phyloP scores from a whole-genome alignment of 1,140 invertebrate species.

The Stratiolaelaps scimitus region DNA sequence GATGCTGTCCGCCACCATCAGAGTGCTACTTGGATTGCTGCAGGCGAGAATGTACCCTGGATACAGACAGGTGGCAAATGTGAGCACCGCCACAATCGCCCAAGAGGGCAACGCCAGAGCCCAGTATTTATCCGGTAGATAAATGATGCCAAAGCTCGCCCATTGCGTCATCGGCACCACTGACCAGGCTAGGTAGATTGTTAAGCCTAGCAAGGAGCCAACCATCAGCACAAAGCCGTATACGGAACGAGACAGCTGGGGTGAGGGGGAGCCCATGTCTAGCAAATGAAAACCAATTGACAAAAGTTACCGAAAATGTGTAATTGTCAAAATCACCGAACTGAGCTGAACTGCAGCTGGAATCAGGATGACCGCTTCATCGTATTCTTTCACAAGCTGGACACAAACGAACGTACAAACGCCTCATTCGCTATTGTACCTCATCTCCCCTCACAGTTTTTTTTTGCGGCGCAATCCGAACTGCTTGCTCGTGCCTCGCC shows the following conservation, averaged over 20 bases:
- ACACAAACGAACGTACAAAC: too few species aligned
- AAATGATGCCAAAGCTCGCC: slow-evolving; percentile 11
- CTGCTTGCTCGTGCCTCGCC: too few species aligned
- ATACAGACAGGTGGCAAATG: slow-evolving; percentile 4
- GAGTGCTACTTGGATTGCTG: background rate
- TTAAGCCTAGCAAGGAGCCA: background rate
- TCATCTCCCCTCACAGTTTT: too few species aligned
- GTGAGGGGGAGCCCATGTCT: slow-evolving; percentile 15
- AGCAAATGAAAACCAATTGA: background rate
- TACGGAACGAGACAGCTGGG: slow-evolving; percentile 12
- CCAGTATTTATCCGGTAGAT: slow-evolving; percentile 21
- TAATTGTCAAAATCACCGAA: too few species aligned
- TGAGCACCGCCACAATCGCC: background rate
- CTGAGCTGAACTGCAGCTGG: too few species aligned
- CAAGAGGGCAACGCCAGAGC: slow-evolving; percentile 6
- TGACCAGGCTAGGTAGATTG: slow-evolving; percentile 7
- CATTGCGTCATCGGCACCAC: background rate
- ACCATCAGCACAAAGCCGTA: slow-evolving; percentile 10
- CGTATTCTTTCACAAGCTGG: too few species aligned
- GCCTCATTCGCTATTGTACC: too few species aligned
- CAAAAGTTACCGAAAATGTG: too few species aligned
- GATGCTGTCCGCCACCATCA: background rate
- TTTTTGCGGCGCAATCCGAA: too few species aligned
- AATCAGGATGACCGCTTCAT: too few species aligned
- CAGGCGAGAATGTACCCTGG: slow-evolving; percentile 14